Evolutionary conservation across 2,888 invertebrate species (phyloP).

Genomic region (Conus canariensis): DNA sequence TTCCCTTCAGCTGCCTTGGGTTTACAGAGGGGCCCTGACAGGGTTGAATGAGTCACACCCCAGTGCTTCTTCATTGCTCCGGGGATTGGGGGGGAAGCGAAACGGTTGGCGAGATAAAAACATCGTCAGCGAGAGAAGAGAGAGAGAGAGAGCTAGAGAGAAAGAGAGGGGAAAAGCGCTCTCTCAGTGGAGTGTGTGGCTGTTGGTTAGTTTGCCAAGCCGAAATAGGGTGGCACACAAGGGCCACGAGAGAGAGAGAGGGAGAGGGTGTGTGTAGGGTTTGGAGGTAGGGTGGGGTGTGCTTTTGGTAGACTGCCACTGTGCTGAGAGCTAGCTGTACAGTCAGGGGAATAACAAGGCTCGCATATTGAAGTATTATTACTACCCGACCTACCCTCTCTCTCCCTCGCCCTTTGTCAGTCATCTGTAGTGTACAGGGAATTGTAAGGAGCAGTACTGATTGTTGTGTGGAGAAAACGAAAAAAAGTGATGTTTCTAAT

Average conservation of each 20-base stretch:
- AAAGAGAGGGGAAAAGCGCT: not conserved
- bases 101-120: constrained; percentile 29
- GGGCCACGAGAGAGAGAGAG: not conserved
- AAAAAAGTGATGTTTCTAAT: too few relatives aligned
- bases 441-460: too few relatives aligned
- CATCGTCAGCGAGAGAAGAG: not conserved
- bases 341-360: not conserved
- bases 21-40: constrained; percentile 41
- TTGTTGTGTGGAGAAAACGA: too few relatives aligned
- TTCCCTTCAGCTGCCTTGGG: constrained; percentile 33
- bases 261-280: not conserved
- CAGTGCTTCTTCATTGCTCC: constrained; percentile 37
- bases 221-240: constrained; percentile 13
- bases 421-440: too few relatives aligned
- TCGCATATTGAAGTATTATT: not conserved
- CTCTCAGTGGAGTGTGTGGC: too few relatives aligned
- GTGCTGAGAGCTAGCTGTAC: not conserved
- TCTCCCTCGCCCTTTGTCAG: too few relatives aligned
- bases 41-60: constrained; percentile 41
- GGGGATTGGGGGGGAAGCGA: constrained; percentile 21
- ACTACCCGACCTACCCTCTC: too few relatives aligned
- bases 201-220: constrained; percentile 33
- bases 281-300: not conserved
- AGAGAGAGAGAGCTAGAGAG: not conserved
- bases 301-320: not conserved